Evolutionary conservation across 2,888 invertebrate species (phyloP).

Genomic region (Noctuana brunneofusca): DNA sequence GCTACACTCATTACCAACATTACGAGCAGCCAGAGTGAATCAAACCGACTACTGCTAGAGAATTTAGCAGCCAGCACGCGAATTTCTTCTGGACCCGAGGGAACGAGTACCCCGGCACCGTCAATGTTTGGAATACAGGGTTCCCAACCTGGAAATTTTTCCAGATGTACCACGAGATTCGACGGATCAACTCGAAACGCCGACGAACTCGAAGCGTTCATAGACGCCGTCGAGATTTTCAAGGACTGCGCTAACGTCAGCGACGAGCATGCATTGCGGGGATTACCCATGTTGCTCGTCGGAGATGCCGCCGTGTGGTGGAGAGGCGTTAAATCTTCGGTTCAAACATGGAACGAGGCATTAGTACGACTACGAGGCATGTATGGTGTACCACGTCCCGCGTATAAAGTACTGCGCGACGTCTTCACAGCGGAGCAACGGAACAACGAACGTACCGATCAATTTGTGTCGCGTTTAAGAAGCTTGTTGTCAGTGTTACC

Average conservation of each 20-base stretch:
- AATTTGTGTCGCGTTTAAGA: constrained; percentile 4
- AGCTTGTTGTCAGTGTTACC: constrained; percentile 10
- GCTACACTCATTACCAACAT: background rate
- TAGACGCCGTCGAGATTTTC: constrained; percentile 34
- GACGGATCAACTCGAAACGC: constrained; percentile 7
- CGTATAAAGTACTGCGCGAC: constrained; percentile 13
- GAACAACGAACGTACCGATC: constrained; percentile 5
- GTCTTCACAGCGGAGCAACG: constrained; percentile 5
- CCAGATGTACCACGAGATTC: constrained; percentile 5
- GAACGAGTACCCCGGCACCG: background rate
- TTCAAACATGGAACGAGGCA: constrained; percentile 12
- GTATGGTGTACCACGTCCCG: constrained; percentile 10
- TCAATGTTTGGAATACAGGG: background rate
- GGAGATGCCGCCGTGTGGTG: constrained; percentile 37
- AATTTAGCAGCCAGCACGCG: background rate
- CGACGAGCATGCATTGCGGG: constrained; percentile 36
- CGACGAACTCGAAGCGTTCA: constrained; percentile 30
- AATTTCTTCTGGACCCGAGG: background rate
- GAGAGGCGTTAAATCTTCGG: constrained; percentile 19
- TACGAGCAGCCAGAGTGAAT: background rate
- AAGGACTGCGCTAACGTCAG: constrained; percentile 37
- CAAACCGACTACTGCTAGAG: background rate
- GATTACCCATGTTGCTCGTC: constrained; percentile 35
- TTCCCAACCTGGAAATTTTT: background rate
- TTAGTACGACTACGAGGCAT: constrained; percentile 1